Evolutionary conservation across 2,888 invertebrate species (phyloP), one percentile per base, ranked within the genome.

Genomic region (Ellobium chinense): DNA sequence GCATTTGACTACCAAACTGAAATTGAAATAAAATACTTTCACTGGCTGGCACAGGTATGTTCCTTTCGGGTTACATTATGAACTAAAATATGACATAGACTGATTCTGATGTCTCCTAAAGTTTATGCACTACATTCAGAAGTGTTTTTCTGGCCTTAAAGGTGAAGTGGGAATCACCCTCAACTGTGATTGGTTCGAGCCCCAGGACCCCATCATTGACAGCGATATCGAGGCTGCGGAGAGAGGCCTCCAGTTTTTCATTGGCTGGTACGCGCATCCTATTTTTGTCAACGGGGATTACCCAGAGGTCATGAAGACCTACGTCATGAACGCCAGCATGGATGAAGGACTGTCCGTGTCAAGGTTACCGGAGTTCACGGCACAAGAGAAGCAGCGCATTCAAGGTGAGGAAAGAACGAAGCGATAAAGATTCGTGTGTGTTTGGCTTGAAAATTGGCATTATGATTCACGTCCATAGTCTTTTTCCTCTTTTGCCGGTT

Each of bases 231-330:
- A 84, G 7, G 90, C 90, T 0, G 85, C 89, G n/a, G 89, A 89
- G 56, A 74, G 87, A 65, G 87, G 83, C 1, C 54, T 87, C 27
- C 85, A 86, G 78, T 88, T 89, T 62, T 86, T 88, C 72, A 82
- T 91, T 46, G 92, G 92, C n/a, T 91, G 91, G 91, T 92, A 87
- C 78, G 91, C 91, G 1, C 86, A 90, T 72, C 91, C 92, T 3
- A 87, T 92, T 24, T 87, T 86, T 76, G 88, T 90, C n/a, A 84
- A 89, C 80, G 92, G 92, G 12, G 95, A 96, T 92, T 96, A 91
- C 62, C 89, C 90, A n/a, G 84, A 81, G 37, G 78, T 83, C 65
- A 90, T 91, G 90, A 89, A 88, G 58, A 58, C 74, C n/a, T 82
- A 80, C 27, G 82, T 91, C 0, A 84, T 58, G 12, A 83, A 84